A percentile compares a stretch with the other conserved stretches of the same genome.
Evolutionary conservation across 2,888 invertebrate species (phyloP).

Genomic region (Synergus umbraculus): DNA sequence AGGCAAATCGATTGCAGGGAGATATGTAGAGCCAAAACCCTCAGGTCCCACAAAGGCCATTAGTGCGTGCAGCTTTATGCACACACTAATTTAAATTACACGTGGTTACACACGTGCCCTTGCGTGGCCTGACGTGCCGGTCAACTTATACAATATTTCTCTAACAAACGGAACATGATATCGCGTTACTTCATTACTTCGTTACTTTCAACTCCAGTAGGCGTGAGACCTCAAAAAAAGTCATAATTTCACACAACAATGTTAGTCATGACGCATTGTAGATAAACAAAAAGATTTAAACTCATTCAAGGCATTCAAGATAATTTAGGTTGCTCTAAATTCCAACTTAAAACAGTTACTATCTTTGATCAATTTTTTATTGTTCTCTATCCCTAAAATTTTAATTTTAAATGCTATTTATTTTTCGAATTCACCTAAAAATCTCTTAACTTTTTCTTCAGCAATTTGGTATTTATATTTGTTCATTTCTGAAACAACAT

Average conservation of each 20-base stretch:
- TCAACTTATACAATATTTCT: constrained; percentile 17
- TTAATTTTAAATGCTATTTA: not conserved
- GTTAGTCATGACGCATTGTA: not conserved
- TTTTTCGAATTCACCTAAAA: not conserved
- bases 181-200: constrained; percentile 53
- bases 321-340: not conserved
- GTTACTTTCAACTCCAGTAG: constrained; percentile 38
- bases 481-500: no score
- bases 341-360: not conserved
- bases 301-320: constrained; percentile 3
- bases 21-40: not conserved
- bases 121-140: not conserved
- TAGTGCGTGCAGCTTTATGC: constrained; percentile 11
- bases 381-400: not conserved
- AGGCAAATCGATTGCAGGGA: not conserved
- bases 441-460: not conserved
- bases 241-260: constrained; percentile 29
- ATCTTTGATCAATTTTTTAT: not conserved
- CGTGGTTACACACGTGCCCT: constrained; percentile 1
- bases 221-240: constrained; percentile 57
- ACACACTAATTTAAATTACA: constrained; percentile 13
- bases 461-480: not conserved
- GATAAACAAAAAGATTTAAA: constrained; percentile 8
- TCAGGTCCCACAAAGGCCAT: not conserved
- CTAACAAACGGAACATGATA: constrained; percentile 58